Conservation (phyloP, 2,888 invertebrate species). For the Dynastes hyllus region DNA sequence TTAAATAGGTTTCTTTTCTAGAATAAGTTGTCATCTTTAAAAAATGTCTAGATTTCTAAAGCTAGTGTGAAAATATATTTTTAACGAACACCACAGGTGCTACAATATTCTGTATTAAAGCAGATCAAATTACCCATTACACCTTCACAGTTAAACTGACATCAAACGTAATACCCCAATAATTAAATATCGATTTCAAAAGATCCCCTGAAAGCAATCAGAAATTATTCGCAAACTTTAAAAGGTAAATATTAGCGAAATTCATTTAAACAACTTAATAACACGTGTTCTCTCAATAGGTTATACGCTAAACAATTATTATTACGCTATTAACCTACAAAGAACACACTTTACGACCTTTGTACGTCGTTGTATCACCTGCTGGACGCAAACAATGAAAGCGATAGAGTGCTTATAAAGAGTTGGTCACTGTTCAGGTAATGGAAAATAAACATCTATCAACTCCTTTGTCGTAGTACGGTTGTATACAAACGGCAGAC, state of each 20-base stretch:
- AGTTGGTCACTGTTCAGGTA: constrained; percentile 33
- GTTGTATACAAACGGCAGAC: not conserved
- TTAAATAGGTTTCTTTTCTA: no score
- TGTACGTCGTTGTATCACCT: constrained; percentile 17
- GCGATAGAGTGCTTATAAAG: not conserved
- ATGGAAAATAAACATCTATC: constrained; percentile 40
- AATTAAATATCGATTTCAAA: constrained; percentile 5
- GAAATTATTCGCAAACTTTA: not conserved
- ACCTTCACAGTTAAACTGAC: not conserved
- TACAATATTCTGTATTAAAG: not conserved
- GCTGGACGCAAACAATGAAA: constrained; percentile 1
- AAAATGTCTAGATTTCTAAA: no score
- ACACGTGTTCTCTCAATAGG: not conserved
- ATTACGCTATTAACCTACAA: constrained; percentile 33
- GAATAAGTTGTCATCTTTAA: no score
- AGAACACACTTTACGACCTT: not conserved
- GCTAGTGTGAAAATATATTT: no score
- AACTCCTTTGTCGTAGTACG: constrained; percentile 30
- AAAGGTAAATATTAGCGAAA: not conserved
- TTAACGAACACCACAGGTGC: not conserved
- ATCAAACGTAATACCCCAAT: not conserved
- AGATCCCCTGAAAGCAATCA: not conserved
- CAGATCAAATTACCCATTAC: not conserved
- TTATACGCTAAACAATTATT: constrained; percentile 7
- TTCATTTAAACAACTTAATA: not conserved